Evolutionary conservation across 2,888 invertebrate species (phyloP), one percentile per base, ranked within the genome.

Genomic region (Synanthedon myopaeformis): DNA sequence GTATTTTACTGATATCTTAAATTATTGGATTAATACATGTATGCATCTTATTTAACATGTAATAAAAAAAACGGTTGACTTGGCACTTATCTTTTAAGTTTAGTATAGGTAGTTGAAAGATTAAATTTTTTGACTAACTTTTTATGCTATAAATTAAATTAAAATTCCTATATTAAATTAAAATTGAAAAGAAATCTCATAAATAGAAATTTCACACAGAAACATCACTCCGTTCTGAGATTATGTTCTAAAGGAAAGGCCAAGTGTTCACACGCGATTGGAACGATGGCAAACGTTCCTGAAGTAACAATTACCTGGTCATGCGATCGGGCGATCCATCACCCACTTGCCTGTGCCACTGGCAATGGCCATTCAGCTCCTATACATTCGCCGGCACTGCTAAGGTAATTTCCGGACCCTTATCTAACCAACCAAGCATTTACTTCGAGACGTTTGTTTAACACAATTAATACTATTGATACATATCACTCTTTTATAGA

Each of bases 281-380:
- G 17, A 19, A 19, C 67, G 67, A 69, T 64, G 71, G 70, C 69
- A 66, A 72, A 73, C 72, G 70, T 72, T 74, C 72, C 77, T 72
- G 72, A 77, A 74, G 80, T 83, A 84, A 86, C 84, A 86, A 86
- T 85, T 84, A 85, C 76, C 64, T 71, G 80, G 85, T 82, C 86
- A 87, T 86, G 86, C 86, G 74, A 87, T 77, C 64, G 59, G 59
- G 68, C 79, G 68, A 87, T 87, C 84, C 81, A 87, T 87, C 86
- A 87, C 78, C 79, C 70, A 82, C 79, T 83, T 76, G 75, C 69
- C 66, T 67, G 68, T 72, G 74, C 74, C 74, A 73, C 70, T 75
- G 71, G 77, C 79, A 72, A 71, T 75, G 69, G 76, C 75, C 77
- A 76, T 76, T 77, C 76, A 67, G 75, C 72, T 74, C 63, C 76